A percentile compares a stretch with the other conserved stretches of the same genome.
These are phyloP conservation scores for Platyura marginata DNA, from an alignment of 1,140 invertebrate genomes.

Conservation along the genomic window DNA sequence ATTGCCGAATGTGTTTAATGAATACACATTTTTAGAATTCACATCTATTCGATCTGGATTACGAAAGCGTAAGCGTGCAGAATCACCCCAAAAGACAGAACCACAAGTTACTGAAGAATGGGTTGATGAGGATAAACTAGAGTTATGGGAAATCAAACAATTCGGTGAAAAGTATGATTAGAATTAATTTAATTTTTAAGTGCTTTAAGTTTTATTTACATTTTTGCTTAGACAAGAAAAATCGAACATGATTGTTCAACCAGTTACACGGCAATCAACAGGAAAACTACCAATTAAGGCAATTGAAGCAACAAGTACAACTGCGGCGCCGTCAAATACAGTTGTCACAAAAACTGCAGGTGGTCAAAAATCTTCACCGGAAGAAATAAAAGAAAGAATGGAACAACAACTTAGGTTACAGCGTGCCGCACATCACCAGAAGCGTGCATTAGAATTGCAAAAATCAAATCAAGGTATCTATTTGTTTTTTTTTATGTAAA, in stretches of 20 bases:
- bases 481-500: no score
- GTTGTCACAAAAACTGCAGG: conserved; percentile 19
- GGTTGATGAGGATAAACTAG: conserved; percentile 89
- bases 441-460: conserved; percentile 45
- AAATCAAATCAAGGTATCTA: conserved; percentile 21
- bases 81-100: conserved; percentile 75
- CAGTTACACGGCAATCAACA: conserved; percentile 54
- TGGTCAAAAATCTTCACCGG: conserved; percentile 39
- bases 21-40: conserved; percentile 41
- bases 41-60: conserved; percentile 85
- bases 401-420: conserved; percentile 76
- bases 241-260: conserved; percentile 28
- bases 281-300: conserved; percentile 37
- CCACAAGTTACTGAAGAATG: conserved; percentile 85
- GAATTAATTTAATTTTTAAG: no score
- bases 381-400: conserved; percentile 80
- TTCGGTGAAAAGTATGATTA: conserved; percentile 66
- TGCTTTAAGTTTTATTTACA: no score
- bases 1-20: background rate
- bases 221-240: no score
- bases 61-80: conserved; percentile 74
- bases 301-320: conserved; percentile 2
- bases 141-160: conserved; percentile 92
- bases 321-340: background rate
- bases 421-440: conserved; percentile 70